These are phyloP conservation scores for Psittacus erithacus DNA, from an alignment of 2,113 vertebrate genomes.

Conservation along the genomic window DNA sequence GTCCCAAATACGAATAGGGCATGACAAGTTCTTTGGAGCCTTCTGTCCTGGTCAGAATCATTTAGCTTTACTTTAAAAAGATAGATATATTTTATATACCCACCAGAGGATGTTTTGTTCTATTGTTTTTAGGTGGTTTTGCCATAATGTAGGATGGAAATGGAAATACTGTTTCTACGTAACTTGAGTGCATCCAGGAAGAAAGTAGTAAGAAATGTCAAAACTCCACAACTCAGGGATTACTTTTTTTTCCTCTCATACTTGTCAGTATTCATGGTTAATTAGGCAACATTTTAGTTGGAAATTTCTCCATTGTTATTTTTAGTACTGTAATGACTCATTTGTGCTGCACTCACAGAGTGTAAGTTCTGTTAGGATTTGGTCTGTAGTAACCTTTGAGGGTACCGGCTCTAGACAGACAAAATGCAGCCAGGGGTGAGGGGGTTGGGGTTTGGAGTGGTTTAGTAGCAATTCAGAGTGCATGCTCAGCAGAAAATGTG, in stretches of 20 bases:
- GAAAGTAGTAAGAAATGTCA: neutral
- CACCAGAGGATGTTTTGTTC: neutral
- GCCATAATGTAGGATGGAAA: neutral
- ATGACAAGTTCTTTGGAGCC: neutral
- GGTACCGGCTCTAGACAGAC: neutral
- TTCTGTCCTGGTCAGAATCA: neutral
- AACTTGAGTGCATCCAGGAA: neutral
- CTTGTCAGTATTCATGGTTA: constrained; percentile 29
- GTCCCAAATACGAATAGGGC: neutral
- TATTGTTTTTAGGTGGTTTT: neutral
- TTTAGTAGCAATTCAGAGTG: neutral
- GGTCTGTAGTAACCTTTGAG: constrained; percentile 19
- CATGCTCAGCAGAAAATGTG: neutral
- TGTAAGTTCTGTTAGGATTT: neutral
- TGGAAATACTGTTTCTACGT: neutral
- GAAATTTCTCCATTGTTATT: constrained; percentile 52
- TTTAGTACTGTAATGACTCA: constrained; percentile 50
- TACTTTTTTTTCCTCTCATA: neutral
- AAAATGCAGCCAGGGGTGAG: neutral
- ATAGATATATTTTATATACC: accelerated
- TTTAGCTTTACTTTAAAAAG: neutral
- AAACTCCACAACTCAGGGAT: neutral
- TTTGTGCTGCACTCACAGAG: neutral
- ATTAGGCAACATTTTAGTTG: constrained; percentile 50
- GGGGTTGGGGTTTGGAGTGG: no score